A percentile compares a stretch with the other conserved stretches of the same genome.
phyloP scores from a whole-genome alignment of 2,113 vertebrate genomes.

The Erythrocebus patas region DNA sequence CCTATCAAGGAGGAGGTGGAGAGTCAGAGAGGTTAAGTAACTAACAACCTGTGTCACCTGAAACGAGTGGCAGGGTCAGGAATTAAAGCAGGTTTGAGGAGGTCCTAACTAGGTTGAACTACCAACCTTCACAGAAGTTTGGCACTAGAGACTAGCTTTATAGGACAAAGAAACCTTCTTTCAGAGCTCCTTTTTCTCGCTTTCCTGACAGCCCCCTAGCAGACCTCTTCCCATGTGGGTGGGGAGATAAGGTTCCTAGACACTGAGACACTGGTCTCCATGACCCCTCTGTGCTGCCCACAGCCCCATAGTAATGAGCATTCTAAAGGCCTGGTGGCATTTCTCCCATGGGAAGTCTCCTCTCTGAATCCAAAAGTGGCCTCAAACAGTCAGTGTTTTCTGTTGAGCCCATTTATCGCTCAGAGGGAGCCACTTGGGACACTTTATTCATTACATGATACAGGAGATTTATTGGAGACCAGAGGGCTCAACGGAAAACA shows the following conservation, averaged over 20 bases:
- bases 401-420: background rate
- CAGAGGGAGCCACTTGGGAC: background rate
- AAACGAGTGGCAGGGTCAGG: background rate
- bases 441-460: background rate
- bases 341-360: background rate
- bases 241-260: background rate
- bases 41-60: background rate
- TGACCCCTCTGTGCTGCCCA: background rate
- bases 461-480: constrained; percentile 24
- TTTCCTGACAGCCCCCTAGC: background rate
- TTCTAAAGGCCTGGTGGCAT: fast-evolving
- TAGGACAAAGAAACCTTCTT: background rate
- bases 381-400: background rate
- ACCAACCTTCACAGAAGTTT: background rate
- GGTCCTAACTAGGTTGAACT: background rate
- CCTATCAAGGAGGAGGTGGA: background rate
- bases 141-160: background rate
- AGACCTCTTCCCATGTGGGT: background rate
- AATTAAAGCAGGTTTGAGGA: background rate
- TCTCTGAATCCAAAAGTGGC: background rate
- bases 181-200: background rate
- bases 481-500: constrained; percentile 8
- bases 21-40: background rate
- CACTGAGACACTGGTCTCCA: too few relatives aligned
- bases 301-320: too few relatives aligned